Evolutionary conservation across 2,797 vertebrate species (phyloP).

Genomic region (Pangasius macronema): DNA sequence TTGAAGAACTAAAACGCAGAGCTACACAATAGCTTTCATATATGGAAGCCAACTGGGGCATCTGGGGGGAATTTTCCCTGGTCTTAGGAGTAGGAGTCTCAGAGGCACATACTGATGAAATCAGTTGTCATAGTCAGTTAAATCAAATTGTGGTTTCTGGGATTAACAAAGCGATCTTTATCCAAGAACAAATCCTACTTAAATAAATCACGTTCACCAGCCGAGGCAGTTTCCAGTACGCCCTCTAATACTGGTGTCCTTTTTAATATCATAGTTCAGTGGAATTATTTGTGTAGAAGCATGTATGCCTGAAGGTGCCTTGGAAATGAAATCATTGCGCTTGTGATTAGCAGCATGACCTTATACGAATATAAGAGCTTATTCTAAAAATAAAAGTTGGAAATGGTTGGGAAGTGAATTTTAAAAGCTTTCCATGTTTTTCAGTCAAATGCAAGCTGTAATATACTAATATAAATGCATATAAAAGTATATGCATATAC

Average conservation of each 20-base stretch:
- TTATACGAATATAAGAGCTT: neutral
- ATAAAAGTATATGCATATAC: no score
- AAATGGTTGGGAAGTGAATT: neutral
- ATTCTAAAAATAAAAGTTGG: neutral
- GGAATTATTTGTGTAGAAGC: neutral
- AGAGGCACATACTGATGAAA: constrained; percentile 12
- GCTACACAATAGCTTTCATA: neutral
- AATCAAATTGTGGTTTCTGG: neutral
- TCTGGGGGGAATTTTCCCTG: neutral
- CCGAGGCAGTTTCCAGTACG: neutral
- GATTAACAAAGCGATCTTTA: constrained; percentile 2
- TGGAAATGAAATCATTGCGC: neutral
- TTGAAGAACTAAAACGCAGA: neutral
- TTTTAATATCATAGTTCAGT: neutral
- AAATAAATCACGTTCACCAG: constrained; percentile 2
- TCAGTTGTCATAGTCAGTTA: neutral
- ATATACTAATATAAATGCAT: neutral
- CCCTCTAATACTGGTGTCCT: neutral
- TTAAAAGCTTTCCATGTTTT: neutral
- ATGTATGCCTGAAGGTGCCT: neutral
- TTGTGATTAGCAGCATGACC: neutral
- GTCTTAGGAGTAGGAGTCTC: neutral
- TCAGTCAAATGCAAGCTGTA: neutral
- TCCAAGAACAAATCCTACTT: neutral
- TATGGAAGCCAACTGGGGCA: neutral